Evolutionary conservation across 2,113 vertebrate genomes (phyloP).

Genomic region (Larimichthys polyactis): DNA sequence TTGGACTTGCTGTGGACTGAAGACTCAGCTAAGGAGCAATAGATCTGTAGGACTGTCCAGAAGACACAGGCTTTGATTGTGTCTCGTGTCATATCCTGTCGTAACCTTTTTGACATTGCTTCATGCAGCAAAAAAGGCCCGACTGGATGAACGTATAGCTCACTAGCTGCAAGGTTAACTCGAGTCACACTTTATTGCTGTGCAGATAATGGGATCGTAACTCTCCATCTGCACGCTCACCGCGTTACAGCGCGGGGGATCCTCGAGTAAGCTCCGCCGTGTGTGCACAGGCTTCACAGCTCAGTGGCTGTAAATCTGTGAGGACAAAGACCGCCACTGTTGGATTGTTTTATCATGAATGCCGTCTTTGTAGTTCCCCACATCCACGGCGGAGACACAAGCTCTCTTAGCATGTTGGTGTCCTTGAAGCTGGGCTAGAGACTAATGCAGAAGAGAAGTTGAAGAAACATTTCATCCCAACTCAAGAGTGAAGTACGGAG

Average conservation of each 20-base stretch:
- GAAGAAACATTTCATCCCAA: background rate
- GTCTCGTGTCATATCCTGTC: background rate
- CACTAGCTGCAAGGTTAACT: background rate
- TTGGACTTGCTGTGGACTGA: too few species aligned
- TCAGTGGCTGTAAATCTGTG: slow-evolving; percentile 19
- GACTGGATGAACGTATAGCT: background rate
- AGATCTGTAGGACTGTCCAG: background rate
- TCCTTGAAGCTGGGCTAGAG: background rate
- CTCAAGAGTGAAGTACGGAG: background rate
- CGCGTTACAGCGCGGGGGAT: background rate
- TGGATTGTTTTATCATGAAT: slow-evolving; percentile 41
- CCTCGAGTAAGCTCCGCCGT: background rate
- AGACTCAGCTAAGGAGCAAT: background rate
- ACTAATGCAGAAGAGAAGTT: too few species aligned
- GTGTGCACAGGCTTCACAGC: background rate
- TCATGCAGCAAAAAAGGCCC: slow-evolving; percentile 23
- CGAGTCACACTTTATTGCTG: background rate
- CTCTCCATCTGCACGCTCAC: background rate
- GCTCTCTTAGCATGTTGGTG: background rate
- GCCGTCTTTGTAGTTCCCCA: slow-evolving; percentile 47
- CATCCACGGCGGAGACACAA: background rate
- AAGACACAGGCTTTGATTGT: background rate
- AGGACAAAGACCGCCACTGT: slow-evolving; percentile 45
- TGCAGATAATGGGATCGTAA: background rate
- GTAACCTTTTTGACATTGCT: slow-evolving; percentile 71